These are phyloP conservation scores for Colinus virginianus DNA, from an alignment of 2,113 vertebrate genomes.

Conservation along the genomic window DNA sequence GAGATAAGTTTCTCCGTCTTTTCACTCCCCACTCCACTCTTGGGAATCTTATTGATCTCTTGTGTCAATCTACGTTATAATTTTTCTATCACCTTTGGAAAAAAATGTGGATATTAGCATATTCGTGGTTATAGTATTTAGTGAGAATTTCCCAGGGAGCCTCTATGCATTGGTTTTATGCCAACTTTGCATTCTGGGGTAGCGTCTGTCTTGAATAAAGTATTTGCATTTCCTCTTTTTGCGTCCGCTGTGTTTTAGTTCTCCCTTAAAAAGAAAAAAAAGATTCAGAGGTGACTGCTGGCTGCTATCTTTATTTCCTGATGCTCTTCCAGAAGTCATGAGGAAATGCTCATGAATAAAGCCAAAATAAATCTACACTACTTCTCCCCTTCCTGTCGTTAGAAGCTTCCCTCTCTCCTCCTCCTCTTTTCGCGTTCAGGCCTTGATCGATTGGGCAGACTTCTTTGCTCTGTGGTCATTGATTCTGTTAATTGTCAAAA, in stretches of 20 bases:
- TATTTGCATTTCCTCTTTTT: not conserved
- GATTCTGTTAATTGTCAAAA: constrained; percentile 59
- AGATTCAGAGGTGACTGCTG: constrained; percentile 34
- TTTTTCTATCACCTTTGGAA: constrained; percentile 7
- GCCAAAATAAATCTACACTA: constrained; percentile 40
- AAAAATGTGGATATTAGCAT: not conserved
- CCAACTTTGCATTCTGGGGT: not conserved
- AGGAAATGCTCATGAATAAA: constrained; percentile 49
- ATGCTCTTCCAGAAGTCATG: constrained; percentile 39
- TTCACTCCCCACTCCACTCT: not conserved
- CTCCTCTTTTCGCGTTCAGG: constrained; percentile 28
- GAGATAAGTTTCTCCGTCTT: not conserved
- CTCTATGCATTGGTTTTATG: not conserved
- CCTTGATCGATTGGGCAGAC: constrained; percentile 53
- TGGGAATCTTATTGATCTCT: not conserved
- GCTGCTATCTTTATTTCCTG: constrained; percentile 58
- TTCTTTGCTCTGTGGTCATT: constrained; percentile 17
- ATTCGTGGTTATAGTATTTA: not conserved
- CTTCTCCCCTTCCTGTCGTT: constrained; percentile 53
- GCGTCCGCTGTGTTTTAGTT: not conserved
- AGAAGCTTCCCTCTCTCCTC: constrained; percentile 20
- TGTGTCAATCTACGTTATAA: not conserved
- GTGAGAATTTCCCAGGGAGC: not conserved
- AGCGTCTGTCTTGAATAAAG: not conserved
- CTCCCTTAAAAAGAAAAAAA: constrained; percentile 34